Percentiles rank a stretch among this genome's conserved stretches.
phyloP scores from a whole-genome alignment of 1,140 invertebrate genomes.

The Luehdorfia chinensis region DNA sequence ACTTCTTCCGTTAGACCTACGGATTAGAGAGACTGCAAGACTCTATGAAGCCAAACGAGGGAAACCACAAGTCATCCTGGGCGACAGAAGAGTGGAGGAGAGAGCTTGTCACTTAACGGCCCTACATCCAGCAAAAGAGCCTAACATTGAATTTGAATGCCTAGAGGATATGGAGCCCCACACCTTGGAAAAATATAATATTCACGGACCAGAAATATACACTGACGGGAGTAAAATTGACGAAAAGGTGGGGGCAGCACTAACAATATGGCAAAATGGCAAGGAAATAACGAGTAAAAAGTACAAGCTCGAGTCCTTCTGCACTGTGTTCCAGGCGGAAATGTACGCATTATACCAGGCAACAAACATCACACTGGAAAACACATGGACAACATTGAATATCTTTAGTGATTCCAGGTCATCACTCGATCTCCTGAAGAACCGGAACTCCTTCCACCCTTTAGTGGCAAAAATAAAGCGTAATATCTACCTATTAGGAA shows the following conservation, averaged over 20 bases:
- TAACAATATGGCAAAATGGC: conserved; percentile 25
- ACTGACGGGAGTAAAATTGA: conserved; percentile 31
- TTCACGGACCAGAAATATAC: conserved; percentile 21
- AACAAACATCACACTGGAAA: not conserved
- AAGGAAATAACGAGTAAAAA: conserved; percentile 16
- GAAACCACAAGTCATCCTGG: not conserved
- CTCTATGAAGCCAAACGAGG: not conserved
- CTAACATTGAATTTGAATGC: not conserved
- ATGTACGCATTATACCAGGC: conserved; percentile 21
- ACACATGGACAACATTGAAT: not conserved
- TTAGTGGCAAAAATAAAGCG: conserved; percentile 6
- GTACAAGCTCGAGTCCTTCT: conserved; percentile 21
- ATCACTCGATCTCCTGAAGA: conserved; percentile 5
- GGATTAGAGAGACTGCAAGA: not conserved
- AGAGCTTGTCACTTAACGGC: not conserved
- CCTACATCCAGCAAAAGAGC: not conserved
- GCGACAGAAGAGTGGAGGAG: not conserved
- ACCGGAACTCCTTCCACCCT: conserved; percentile 11
- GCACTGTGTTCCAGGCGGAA: conserved; percentile 35
- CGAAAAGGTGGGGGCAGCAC: conserved; percentile 27
- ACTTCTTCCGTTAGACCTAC: not conserved
- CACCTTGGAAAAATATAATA: no score
- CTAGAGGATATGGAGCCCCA: not conserved
- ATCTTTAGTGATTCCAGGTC: not conserved
- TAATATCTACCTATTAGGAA: not conserved